phyloP scores from a whole-genome alignment of 2,797 vertebrate genomes.

The Myripristis jacobus region DNA sequence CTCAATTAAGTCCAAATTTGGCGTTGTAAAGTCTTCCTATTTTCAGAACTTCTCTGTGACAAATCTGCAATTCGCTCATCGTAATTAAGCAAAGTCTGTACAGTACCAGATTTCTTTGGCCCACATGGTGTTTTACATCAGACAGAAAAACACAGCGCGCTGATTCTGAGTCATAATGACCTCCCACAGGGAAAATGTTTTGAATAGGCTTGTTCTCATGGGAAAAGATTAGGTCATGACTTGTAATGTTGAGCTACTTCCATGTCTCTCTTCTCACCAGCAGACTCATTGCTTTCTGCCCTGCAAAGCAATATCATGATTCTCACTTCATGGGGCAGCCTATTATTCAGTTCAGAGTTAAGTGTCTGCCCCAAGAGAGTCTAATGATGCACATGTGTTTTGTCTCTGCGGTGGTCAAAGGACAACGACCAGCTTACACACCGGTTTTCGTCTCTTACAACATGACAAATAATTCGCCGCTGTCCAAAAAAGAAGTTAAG shows the following conservation, averaged over 20 bases:
- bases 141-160: constrained; percentile 33
- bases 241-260: constrained; percentile 54
- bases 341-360: constrained; percentile 32
- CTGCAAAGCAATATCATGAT: constrained; percentile 52
- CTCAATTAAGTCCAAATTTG: too few relatives aligned
- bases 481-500: not conserved
- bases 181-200: constrained; percentile 56
- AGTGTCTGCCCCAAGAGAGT: constrained; percentile 19
- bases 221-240: constrained; percentile 59
- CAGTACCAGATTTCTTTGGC: constrained; percentile 31
- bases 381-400: constrained; percentile 31
- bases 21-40: not conserved
- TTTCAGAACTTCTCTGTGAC: constrained; percentile 17
- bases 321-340: constrained; percentile 25
- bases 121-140: constrained; percentile 43
- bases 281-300: constrained; percentile 32
- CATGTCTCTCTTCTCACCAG: constrained; percentile 21
- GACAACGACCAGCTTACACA: constrained; percentile 4
- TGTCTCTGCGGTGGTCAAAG: constrained; percentile 17
- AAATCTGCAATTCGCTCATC: constrained; percentile 30
- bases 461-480: not conserved
- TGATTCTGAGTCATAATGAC: constrained; percentile 70
- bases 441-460: not conserved
- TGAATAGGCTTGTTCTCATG: constrained; percentile 37
- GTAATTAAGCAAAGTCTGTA: constrained; percentile 47